Evolutionary conservation across 2,888 invertebrate genomes (phyloP).

Genomic region (Frankliniella fusca): DNA sequence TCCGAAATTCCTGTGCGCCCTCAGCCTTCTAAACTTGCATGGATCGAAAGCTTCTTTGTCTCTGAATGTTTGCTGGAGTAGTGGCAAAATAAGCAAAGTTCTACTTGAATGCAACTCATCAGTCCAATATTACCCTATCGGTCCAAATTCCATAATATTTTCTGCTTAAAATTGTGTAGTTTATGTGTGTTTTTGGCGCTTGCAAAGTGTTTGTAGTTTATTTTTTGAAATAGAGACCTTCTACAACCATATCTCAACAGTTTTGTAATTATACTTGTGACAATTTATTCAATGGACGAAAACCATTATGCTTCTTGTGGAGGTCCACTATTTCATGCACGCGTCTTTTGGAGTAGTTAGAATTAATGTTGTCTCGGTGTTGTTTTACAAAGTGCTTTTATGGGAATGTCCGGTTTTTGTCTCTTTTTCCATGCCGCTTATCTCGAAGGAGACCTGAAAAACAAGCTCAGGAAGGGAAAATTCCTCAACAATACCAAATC

Average conservation of each 20-base stretch:
- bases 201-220: not conserved
- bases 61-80: not conserved
- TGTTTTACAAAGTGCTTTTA: conserved; percentile 23
- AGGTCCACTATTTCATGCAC: not conserved
- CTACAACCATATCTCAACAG: not conserved
- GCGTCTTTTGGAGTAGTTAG: conserved; percentile 1
- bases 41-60: not conserved
- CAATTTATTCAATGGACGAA: too few species aligned
- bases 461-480: conserved; percentile 77
- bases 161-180: too few species aligned
- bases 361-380: conserved; percentile 22
- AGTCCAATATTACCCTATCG: too few species aligned
- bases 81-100: too few species aligned
- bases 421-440: conserved; percentile 28
- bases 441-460: conserved; percentile 66
- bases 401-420: conserved; percentile 26
- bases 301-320: too few species aligned
- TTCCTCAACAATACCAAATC: conserved; percentile 74
- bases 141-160: too few species aligned
- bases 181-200: not conserved
- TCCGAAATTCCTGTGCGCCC: too few species aligned
- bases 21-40: not conserved
- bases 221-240: not conserved
- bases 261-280: too few species aligned
- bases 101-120: too few species aligned